Conservation (phyloP, 1,140 invertebrate genomes). For the Plodia interpunctella region DNA sequence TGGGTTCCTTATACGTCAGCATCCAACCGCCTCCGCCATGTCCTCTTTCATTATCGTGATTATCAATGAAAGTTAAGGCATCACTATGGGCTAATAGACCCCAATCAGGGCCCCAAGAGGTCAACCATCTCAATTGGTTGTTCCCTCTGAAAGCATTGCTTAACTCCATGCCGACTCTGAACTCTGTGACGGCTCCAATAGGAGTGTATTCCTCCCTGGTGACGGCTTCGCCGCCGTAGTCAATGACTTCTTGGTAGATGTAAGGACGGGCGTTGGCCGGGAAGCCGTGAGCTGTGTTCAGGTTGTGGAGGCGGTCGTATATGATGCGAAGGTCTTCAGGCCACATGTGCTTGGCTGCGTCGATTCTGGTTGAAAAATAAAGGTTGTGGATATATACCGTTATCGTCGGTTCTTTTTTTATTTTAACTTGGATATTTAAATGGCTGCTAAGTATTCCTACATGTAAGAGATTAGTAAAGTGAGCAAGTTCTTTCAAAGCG, state of each 20-base stretch:
- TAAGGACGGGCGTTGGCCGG: slow-evolving; percentile 78
- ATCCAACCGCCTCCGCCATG: slow-evolving; percentile 78
- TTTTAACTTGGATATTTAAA: too few species aligned
- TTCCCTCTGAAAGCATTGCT: slow-evolving; percentile 64
- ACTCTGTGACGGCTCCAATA: slow-evolving; percentile 86
- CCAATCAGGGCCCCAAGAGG: slow-evolving; percentile 78
- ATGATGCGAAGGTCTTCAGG: slow-evolving; percentile 82
- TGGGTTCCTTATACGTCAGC: slow-evolving; percentile 79
- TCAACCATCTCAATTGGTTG: slow-evolving; percentile 67
- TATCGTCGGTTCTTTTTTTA: too few species aligned
- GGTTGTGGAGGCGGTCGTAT: slow-evolving; percentile 78
- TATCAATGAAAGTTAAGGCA: slow-evolving; percentile 82
- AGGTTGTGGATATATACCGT: slow-evolving; percentile 1
- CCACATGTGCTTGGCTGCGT: slow-evolving; percentile 91
- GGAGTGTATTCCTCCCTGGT: slow-evolving; percentile 81
- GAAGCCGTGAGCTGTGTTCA: slow-evolving; percentile 81
- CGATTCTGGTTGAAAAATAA: slow-evolving; percentile 68
- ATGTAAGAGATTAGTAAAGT: too few species aligned
- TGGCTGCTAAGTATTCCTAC: too few species aligned
- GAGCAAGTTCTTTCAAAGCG: too few species aligned
- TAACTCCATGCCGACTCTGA: slow-evolving; percentile 69
- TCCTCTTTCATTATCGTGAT: slow-evolving; percentile 79
- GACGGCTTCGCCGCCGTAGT: slow-evolving; percentile 83
- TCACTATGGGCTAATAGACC: slow-evolving; percentile 76
- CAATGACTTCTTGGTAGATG: slow-evolving; percentile 90